Conservation (phyloP, 2,888 invertebrate genomes). For the Masnerella sp. region DNA sequence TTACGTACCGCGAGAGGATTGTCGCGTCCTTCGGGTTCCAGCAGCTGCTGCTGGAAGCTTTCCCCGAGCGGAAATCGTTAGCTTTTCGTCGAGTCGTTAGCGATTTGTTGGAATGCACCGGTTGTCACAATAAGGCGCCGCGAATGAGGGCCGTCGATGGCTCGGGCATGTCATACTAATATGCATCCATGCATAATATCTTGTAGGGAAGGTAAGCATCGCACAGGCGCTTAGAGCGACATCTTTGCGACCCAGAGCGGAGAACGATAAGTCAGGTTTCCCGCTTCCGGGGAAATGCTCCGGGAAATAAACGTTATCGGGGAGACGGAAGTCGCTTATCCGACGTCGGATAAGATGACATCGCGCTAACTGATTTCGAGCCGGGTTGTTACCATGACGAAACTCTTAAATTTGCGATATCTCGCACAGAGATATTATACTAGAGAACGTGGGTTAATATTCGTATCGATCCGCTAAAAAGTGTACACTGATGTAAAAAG, state of each 20-base stretch:
- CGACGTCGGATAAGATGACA: conserved; percentile 18
- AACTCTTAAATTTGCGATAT: too few species aligned
- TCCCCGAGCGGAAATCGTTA: background rate
- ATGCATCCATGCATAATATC: conserved; percentile 14
- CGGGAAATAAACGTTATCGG: background rate
- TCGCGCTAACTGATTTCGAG: background rate
- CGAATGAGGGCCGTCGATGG: conserved; percentile 16
- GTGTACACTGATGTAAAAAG: too few species aligned
- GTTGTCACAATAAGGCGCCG: conserved; percentile 23
- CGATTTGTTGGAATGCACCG: conserved; percentile 7
- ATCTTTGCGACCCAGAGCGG: conserved; percentile 8
- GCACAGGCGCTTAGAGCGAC: conserved; percentile 32
- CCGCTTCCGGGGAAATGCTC: background rate
- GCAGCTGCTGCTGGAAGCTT: background rate
- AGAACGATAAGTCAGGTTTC: conserved; percentile 48
- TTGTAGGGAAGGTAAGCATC: conserved; percentile 36
- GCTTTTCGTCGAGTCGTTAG: background rate
- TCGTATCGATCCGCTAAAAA: too few species aligned
- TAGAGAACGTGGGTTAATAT: too few species aligned
- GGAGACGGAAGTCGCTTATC: conserved; percentile 16
- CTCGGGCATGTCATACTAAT: conserved; percentile 25
- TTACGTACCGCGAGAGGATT: conserved; percentile 5
- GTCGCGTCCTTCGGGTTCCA: too few species aligned
- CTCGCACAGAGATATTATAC: too few species aligned
- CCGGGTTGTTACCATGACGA: too few species aligned